A percentile compares a stretch with the other conserved stretches of the same genome.
Conservation (phyloP, 2,113 vertebrate species). For the Brachionichthys hirsutus region DNA sequence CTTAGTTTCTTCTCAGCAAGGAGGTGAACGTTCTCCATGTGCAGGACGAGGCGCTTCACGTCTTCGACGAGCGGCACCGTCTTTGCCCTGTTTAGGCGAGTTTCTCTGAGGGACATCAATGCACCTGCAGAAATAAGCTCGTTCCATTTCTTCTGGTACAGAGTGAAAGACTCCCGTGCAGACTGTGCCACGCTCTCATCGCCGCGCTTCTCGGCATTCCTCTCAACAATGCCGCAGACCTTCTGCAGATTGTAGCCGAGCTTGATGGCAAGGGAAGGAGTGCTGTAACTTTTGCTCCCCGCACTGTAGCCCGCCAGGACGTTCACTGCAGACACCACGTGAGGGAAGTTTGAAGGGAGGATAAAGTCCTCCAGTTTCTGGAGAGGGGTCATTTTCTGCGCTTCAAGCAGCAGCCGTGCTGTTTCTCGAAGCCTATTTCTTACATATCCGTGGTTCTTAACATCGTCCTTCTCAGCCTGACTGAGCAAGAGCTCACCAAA, state of each 20-base stretch:
- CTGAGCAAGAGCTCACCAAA: conserved; percentile 48
- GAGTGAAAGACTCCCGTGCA: conserved; percentile 40
- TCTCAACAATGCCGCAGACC: conserved; percentile 47
- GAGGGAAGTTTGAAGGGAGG: conserved; percentile 45
- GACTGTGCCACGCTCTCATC: conserved; percentile 26
- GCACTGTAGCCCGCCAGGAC: conserved; percentile 52
- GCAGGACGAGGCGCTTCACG: conserved; percentile 35
- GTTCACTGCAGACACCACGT: conserved; percentile 59
- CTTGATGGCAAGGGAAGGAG: conserved; percentile 55
- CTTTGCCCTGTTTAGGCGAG: conserved; percentile 1
- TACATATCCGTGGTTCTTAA: conserved; percentile 18
- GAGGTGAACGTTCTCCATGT: conserved; percentile 42
- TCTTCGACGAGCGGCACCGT: conserved; percentile 40
- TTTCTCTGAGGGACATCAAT: conserved; percentile 15
- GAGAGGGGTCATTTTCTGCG: conserved; percentile 44
- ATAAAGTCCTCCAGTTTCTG: conserved; percentile 63
- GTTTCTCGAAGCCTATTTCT: conserved; percentile 60
- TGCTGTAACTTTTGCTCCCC: conserved; percentile 29
- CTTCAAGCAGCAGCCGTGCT: conserved; percentile 58
- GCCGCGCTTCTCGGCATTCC: conserved; percentile 24
- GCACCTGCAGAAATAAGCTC: conserved; percentile 41
- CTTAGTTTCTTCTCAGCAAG: conserved; percentile 44
- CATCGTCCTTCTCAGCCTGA: not conserved
- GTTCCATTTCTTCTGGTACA: conserved; percentile 56
- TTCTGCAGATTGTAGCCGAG: conserved; percentile 62